Percentiles rank a stretch among this genome's conserved stretches.
Conservation (phyloP, 2,888 invertebrate genomes). For the Mesochorus sp. region DNA sequence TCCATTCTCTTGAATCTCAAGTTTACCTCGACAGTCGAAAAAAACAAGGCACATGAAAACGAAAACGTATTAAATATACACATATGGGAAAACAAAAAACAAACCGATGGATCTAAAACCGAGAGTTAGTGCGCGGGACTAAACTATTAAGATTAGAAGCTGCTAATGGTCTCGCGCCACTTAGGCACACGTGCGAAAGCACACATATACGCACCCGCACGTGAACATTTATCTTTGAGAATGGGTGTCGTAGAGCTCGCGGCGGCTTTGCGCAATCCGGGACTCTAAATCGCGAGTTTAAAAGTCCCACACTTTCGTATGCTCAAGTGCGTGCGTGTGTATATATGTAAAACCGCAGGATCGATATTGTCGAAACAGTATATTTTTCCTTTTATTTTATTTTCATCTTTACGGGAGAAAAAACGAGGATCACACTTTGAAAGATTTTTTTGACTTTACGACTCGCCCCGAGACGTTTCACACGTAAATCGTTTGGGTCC, state of each 20-base stretch:
- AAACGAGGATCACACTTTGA: constrained; percentile 41
- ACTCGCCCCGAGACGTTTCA: constrained; percentile 45
- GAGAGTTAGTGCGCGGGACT: constrained; percentile 31
- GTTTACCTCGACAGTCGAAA: neutral
- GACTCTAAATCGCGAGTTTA: constrained; percentile 43
- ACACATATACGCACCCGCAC: neutral
- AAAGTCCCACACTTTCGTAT: constrained; percentile 28
- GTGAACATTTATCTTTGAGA: neutral
- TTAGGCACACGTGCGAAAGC: constrained; percentile 20
- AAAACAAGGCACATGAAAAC: neutral
- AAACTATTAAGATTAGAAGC: constrained; percentile 52
- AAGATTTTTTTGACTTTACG: constrained; percentile 44
- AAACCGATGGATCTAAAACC: constrained; percentile 52
- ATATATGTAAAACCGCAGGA: too few species aligned
- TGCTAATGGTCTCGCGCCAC: constrained; percentile 59
- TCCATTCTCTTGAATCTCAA: constrained; percentile 17
- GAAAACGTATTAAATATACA: neutral
- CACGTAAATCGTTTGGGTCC: constrained; percentile 54
- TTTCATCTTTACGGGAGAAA: constrained; percentile 3
- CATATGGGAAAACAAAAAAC: constrained; percentile 23
- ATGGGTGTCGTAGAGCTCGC: neutral
- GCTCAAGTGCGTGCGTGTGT: neutral
- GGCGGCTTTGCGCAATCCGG: constrained; percentile 11
- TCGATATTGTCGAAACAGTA: constrained; percentile 34
- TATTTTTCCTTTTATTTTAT: neutral